Percentiles rank a stretch among this genome's conserved stretches.
These are phyloP conservation scores for Proteles cristata DNA, from an alignment of 2,113 vertebrate genomes.

Conservation along the genomic window DNA sequence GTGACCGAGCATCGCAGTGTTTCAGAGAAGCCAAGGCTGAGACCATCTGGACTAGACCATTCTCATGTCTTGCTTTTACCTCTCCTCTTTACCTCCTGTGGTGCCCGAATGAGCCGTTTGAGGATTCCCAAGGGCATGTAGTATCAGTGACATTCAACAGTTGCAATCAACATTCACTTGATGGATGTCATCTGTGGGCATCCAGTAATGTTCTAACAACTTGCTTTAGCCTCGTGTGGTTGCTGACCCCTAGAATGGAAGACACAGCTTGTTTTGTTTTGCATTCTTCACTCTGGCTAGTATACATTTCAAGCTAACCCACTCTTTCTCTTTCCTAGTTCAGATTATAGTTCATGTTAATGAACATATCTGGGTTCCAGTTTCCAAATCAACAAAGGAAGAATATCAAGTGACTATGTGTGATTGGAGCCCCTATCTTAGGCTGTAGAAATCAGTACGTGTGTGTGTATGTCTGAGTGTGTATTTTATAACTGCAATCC, in stretches of 20 bases:
- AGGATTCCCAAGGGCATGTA: not conserved
- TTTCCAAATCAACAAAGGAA: slow-evolving; percentile 32
- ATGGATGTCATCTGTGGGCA: not conserved
- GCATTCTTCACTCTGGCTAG: not conserved
- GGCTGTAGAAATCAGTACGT: not conserved
- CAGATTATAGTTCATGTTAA: not conserved
- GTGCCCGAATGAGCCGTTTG: not conserved
- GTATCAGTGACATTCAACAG: not conserved
- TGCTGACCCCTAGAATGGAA: not conserved
- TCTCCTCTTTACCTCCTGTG: not conserved
- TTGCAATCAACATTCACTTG: not conserved
- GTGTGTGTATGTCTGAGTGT: not conserved
- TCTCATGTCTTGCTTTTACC: not conserved
- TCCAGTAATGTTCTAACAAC: not conserved
- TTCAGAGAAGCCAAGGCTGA: not conserved
- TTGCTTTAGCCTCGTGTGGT: not conserved
- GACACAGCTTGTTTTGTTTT: not conserved
- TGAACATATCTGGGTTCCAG: not conserved
- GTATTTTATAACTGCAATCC: not conserved
- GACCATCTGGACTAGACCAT: not conserved
- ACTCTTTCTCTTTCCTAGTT: not conserved
- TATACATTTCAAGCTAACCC: not conserved
- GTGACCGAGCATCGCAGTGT: not conserved
- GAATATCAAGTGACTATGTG: not conserved
- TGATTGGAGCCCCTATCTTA: not conserved